Percentiles rank a stretch among this genome's conserved stretches.
Evolutionary conservation across 2,797 vertebrate species (phyloP).

Genomic region (Pantherophis vulpinus): DNA sequence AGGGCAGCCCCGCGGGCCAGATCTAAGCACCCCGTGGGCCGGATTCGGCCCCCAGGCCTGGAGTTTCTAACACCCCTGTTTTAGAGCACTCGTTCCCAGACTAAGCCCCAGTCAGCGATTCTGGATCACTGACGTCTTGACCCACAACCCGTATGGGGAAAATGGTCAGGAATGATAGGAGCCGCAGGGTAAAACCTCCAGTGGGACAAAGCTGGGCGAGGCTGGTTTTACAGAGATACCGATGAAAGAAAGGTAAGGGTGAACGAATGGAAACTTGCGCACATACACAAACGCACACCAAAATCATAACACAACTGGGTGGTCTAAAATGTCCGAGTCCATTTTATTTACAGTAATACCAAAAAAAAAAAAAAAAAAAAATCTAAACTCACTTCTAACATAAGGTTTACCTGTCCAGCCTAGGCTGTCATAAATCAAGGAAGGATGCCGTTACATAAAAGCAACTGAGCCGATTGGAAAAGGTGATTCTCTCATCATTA

Average conservation of each 20-base stretch:
- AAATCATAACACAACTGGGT: conserved; percentile 52
- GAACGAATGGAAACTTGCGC: background rate
- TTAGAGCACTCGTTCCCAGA: background rate
- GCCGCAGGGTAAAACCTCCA: background rate
- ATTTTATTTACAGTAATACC: conserved; percentile 70
- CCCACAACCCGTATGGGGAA: background rate
- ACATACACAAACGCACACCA: background rate
- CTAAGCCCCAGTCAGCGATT: background rate
- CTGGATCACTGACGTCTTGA: background rate
- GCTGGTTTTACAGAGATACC: background rate
- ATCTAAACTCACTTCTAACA: conserved; percentile 7
- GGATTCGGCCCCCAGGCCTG: fast-evolving
- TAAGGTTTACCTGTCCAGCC: background rate
- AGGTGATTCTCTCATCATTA: conserved; percentile 26
- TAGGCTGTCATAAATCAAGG: conserved; percentile 22
- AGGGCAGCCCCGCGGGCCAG: too few species aligned
- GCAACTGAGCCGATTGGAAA: conserved; percentile 37
- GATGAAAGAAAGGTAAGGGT: background rate
- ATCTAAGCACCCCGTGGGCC: too few species aligned
- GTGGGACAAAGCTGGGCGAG: background rate
- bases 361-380: conserved; percentile 32
- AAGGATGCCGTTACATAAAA: background rate
- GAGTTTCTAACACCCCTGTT: background rate
- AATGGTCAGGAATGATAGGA: background rate
- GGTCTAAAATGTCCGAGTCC: conserved; percentile 66